Base-by-base conservation (phyloP, 1,140 invertebrate genomes). In the Teleogryllus occipitalis region DNA sequence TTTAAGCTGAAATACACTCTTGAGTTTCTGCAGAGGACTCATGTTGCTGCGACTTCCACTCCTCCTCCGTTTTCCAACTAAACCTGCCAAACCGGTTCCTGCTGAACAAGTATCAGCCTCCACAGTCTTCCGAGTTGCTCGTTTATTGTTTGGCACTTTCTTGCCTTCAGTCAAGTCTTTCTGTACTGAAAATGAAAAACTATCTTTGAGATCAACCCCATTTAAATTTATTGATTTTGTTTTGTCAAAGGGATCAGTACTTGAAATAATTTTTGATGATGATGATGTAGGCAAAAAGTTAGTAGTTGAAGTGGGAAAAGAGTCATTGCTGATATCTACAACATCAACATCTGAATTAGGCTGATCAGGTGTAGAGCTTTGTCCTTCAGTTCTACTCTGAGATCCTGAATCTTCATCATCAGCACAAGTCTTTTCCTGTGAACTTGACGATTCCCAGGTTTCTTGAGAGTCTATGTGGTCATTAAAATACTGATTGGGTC, bases 371-470 rank as follows among this genome's bases (percentile, higher is more conserved):
- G n/a, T 47, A n/a, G 78, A 79, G 47, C 46, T 49, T 27, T 73
- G n/a, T 27, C 47, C 65, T 8, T 73, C 72, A 4, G 74, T 46
- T 39, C 47, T 39, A 46, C 74, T 75, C 46, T 22, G 47, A 47
- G 47, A 48, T n/a, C 72, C 79, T 49, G 54, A 80, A 54, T 80
- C 79, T 39, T 80, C 79, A 73, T 80, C 79, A 74, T 80, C 75
- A 47, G 79, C 54, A 21, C 75, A 22, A 77, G 75, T 80, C 75
- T 77, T 76, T 22, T 78, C 78, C 73, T 77, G 79, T 8, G 79
- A 80, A 77, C 79, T 80, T 12, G 79, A 80, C 39, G 79, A 76
- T 21, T 80, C 79, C 79, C 79, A 80, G 6, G 79, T 75, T 21
- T 80, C 79, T 74, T 77, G 75, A 12, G 79, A 77, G 72, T 80